These are phyloP conservation scores for Talpa occidentalis DNA, from an alignment of 2,113 vertebrate species.

Conservation along the genomic window DNA sequence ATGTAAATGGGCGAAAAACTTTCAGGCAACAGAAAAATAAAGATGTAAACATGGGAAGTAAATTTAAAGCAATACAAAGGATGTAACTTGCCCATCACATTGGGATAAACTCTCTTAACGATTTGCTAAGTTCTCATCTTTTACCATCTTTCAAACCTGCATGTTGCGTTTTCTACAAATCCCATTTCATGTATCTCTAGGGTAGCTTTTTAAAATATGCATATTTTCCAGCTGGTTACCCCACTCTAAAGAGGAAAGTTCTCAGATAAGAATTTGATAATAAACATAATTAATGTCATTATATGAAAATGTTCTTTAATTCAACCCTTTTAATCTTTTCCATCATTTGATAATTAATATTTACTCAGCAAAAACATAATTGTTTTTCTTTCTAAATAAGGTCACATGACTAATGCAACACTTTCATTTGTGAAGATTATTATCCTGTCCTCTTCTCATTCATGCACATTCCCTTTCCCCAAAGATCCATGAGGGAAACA, in stretches of 20 bases:
- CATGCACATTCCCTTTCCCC: not conserved
- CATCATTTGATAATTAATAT: constrained; percentile 37
- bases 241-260: not conserved
- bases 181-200: not conserved
- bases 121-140: not conserved
- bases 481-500: not conserved
- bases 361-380: constrained; percentile 14
- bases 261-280: not conserved
- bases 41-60: not conserved
- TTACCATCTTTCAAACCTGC: not conserved
- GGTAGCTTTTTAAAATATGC: not conserved
- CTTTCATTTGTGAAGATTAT: not conserved
- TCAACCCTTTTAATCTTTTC: constrained; percentile 1
- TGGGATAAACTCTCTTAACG: not conserved
- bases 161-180: not conserved
- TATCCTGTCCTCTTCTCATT: not conserved
- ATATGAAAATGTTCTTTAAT: not conserved
- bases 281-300: not conserved
- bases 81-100: not conserved
- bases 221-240: not conserved
- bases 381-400: constrained; percentile 5
- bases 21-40: not conserved
- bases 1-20: not conserved
- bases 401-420: not conserved
- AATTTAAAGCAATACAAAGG: not conserved